Conservation (phyloP, 2,888 invertebrate genomes). For the Melitaea athalia region DNA sequence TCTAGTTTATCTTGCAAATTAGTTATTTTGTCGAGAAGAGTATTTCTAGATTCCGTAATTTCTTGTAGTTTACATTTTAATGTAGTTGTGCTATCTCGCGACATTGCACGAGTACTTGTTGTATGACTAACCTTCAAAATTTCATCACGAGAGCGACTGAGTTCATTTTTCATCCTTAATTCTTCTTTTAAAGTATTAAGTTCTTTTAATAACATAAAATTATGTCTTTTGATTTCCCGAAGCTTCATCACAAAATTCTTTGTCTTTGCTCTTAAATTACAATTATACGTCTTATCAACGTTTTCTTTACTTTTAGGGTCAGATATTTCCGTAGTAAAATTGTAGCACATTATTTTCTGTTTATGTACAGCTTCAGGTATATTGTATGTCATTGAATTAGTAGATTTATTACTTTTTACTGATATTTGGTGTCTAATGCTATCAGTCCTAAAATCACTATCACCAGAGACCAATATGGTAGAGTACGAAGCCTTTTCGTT, state of each 20-base stretch:
- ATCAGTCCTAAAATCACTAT: slow-evolving; percentile 34
- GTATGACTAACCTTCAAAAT: slow-evolving; percentile 51
- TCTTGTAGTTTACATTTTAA: slow-evolving; percentile 61
- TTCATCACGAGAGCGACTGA: slow-evolving; percentile 41
- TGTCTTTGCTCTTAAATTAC: slow-evolving; percentile 60
- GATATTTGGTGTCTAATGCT: slow-evolving; percentile 10
- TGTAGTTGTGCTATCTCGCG: slow-evolving; percentile 51
- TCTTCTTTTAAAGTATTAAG: slow-evolving; percentile 56
- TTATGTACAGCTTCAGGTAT: slow-evolving; percentile 7
- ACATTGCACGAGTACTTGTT: slow-evolving; percentile 48
- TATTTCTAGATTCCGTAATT: slow-evolving; percentile 56
- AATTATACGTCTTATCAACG: slow-evolving; percentile 44
- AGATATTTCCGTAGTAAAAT: slow-evolving; percentile 40
- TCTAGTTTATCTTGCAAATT: slow-evolving; percentile 57
- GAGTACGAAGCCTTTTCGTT: slow-evolving; percentile 45
- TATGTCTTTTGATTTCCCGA: slow-evolving; percentile 70
- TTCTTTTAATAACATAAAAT: slow-evolving; percentile 60
- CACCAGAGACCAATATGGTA: slow-evolving; percentile 50
- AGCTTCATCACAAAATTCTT: slow-evolving; percentile 64
- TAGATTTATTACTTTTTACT: slow-evolving; percentile 18
- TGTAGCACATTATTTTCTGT: slow-evolving; percentile 47
- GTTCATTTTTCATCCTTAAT: slow-evolving; percentile 41
- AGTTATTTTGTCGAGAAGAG: slow-evolving; percentile 55
- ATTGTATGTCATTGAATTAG: slow-evolving; percentile 19
- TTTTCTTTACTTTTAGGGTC: slow-evolving; percentile 39